Percentiles rank a stretch among this genome's conserved stretches.
Evolutionary conservation across 2,888 invertebrate species (phyloP).

Genomic region (Prosopocoilus inquinatus): DNA sequence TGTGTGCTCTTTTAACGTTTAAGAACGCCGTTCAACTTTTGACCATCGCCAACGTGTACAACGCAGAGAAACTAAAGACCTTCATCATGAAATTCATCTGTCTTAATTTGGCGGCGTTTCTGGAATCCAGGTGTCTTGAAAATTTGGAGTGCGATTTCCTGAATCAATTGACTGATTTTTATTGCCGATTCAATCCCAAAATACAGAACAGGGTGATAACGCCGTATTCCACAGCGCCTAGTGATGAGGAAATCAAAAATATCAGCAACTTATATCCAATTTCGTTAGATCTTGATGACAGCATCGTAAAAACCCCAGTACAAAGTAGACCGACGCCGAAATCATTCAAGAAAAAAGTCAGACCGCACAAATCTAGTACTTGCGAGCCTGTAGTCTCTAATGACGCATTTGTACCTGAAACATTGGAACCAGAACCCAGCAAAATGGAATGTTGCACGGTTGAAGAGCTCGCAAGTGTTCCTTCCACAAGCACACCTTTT

Average conservation of each 20-base stretch:
- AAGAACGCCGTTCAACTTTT: slow-evolving; percentile 76
- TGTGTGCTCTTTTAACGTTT: slow-evolving; percentile 65
- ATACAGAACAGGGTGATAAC: slow-evolving; percentile 67
- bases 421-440: background rate
- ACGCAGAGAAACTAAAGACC: slow-evolving; percentile 68
- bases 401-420: background rate
- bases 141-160: slow-evolving; percentile 61
- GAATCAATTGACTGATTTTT: slow-evolving; percentile 65
- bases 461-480: slow-evolving; percentile 1
- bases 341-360: slow-evolving; percentile 23
- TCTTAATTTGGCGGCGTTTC: slow-evolving; percentile 68
- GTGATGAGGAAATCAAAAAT: slow-evolving; percentile 57
- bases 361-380: slow-evolving; percentile 23
- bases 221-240: slow-evolving; percentile 63
- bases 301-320: slow-evolving; percentile 46
- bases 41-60: slow-evolving; percentile 73
- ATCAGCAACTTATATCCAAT: slow-evolving; percentile 50
- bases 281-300: slow-evolving; percentile 50
- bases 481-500: slow-evolving; percentile 7
- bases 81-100: slow-evolving; percentile 77
- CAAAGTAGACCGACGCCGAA: slow-evolving; percentile 22
- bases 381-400: slow-evolving; percentile 9
- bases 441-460: background rate
- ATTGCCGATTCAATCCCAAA: slow-evolving; percentile 60
- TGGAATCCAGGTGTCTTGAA: slow-evolving; percentile 68